Base-by-base conservation (phyloP, 2,797 vertebrate genomes). In the Alca torda region DNA sequence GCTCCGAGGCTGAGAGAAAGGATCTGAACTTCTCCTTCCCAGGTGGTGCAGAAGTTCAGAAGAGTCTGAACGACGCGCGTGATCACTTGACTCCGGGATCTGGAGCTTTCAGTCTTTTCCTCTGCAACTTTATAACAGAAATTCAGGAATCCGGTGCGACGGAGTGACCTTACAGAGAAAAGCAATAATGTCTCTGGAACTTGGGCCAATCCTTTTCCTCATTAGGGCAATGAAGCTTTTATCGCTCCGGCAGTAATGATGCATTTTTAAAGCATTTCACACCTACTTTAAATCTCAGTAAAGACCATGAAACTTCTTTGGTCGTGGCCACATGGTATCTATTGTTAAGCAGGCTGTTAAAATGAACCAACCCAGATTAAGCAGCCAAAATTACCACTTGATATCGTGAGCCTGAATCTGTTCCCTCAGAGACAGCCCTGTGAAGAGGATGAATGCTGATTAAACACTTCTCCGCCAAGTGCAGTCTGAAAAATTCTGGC, bases 331-430 rank as follows among this genome's bases (percentile, higher is more conserved):
- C 80, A 11, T 25, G 41, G 37, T 83, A n/a, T 83, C 92, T 28
- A 13, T 82, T 89, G 84, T 93, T 74, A 84, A 92, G 67, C 74
- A 88, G 90, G 6, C 45, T 94, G 85, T 91, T 93, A 61, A 93
- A 95, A 93, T 74, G 68, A 89, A 96, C 95, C 88, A 83, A 46
- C 53, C 25, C 86, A 46, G 68, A 86, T 87, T 60, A 94, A 69
- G 77, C 91, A 84, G 96, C 90, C 90, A 90, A 84, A 90, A 96
- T 96, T 92, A 85, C 83, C 81, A 48, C 92, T 96, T 89, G 91
- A 80, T 87, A 69, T 93, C 6, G 2, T 50, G 83, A 4, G 48
- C 78, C 80, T 70, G 86, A 82, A 80, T 80, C 87, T 33, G 30
- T 70, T 90, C 67, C 90, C 91, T 87, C 60, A 10, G 94, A 94